Conservation (phyloP, 2,797 vertebrate genomes). For the Thaleichthys pacificus region DNA sequence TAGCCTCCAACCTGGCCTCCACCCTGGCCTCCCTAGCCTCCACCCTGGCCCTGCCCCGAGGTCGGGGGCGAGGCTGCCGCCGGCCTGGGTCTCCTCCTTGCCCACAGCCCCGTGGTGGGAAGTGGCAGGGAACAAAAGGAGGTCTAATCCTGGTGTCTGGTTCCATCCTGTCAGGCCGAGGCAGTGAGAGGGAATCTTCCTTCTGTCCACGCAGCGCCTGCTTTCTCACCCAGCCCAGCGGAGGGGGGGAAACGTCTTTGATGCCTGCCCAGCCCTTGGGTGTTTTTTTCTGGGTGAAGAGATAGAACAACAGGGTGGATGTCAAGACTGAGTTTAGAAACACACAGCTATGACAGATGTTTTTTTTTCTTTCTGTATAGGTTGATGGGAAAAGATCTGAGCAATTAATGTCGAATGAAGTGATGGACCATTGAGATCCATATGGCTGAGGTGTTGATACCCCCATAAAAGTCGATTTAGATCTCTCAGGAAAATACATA, state of each 20-base stretch:
- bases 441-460: not conserved
- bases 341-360: constrained; percentile 40
- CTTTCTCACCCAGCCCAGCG: constrained; percentile 72
- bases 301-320: constrained; percentile 80
- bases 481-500: too few species aligned
- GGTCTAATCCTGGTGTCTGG: constrained; percentile 82
- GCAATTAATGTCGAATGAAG: constrained; percentile 1
- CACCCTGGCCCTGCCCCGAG: constrained; percentile 50
- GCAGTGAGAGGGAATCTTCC: constrained; percentile 80
- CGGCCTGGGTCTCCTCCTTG: constrained; percentile 73
- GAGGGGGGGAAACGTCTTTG: constrained; percentile 75
- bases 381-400: constrained; percentile 35
- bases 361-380: constrained; percentile 33
- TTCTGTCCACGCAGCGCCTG: constrained; percentile 66
- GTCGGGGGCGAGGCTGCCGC: constrained; percentile 44
- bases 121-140: constrained; percentile 78
- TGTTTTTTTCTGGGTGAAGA: constrained; percentile 76
- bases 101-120: constrained; percentile 76
- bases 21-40: constrained; percentile 51
- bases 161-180: constrained; percentile 79
- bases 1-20: constrained; percentile 40
- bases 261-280: constrained; percentile 77
- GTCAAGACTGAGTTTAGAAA: constrained; percentile 70
- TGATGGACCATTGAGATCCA: constrained; percentile 54
- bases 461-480: not conserved